Conservation (phyloP, 2,797 vertebrate genomes). For the Ptychobarbus kaznakovi region DNA sequence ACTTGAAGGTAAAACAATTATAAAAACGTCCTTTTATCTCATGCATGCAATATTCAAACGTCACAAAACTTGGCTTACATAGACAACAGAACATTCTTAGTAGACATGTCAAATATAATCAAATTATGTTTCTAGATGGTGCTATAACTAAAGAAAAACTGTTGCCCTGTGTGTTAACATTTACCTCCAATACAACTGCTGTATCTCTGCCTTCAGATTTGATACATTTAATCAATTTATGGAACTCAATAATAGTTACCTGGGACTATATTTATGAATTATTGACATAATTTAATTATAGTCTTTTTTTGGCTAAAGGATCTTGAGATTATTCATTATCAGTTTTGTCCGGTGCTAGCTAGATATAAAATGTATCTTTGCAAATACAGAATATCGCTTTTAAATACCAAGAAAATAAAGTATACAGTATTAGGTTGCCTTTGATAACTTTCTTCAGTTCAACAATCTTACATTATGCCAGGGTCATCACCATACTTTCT, state of each 20-base stretch:
- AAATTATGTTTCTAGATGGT: too few relatives aligned
- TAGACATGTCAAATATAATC: too few relatives aligned
- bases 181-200: too few relatives aligned
- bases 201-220: too few relatives aligned
- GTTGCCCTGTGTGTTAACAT: too few relatives aligned
- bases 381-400: background rate
- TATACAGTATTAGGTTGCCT: background rate
- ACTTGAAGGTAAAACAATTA: conserved; percentile 64
- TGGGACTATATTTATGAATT: background rate
- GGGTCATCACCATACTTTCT: background rate
- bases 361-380: background rate
- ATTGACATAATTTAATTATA: background rate
- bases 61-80: background rate
- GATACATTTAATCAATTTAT: background rate
- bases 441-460: too few relatives aligned
- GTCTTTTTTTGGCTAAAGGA: background rate
- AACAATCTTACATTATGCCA: too few relatives aligned
- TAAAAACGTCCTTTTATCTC: background rate
- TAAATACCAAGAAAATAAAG: background rate
- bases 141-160: too few relatives aligned
- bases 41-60: background rate
- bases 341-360: background rate
- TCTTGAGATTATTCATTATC: background rate
- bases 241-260: background rate
- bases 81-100: too few relatives aligned